Evolutionary conservation across 2,797 vertebrate species (phyloP), one percentile per base, ranked within the genome.

Genomic region (Etheostoma nigrum): DNA sequence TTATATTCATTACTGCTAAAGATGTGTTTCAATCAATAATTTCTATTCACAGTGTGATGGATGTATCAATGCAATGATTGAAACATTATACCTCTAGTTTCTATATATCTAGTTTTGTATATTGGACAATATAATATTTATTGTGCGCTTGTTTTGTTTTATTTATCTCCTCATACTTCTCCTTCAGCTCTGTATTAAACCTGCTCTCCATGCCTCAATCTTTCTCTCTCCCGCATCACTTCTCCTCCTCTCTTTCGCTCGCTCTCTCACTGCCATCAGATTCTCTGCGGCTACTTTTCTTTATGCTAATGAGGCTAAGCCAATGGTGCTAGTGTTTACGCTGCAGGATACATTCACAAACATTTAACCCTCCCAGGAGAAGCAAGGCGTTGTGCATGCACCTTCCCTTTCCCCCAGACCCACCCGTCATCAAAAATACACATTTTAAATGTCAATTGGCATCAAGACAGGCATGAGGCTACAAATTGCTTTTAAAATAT

Each of bases 231-330:
- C 33, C 36, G 63, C 52, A 61, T 55, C 45, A 47, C 51, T 47
- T 44, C 33, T 58, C 49, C 48, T 45, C 64, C 4, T 40, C 45
- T 70, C 52, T 12, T 67, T 58, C 14, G 10, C 49, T 19, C 21
- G 4, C 49, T 54, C 59, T 58, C 68, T 63, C 67, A 54, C 60
- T 64, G 45, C 67, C 59, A 51, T 72, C 76, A 66, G 70, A 88
- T 79, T 89, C 92, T 93, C 92, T 49, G 44, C 81, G 86, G 94
- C 93, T 81, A 90, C 72, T 85, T 91, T 92, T 93, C 91, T 64
- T 85, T 81, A 92, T 91, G 92, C 87, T 92, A 91, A 93, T 87
- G 85, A 91, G 85, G 85, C 74, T 88, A 90, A 92, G 92, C 88
- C 84, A 30, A 85, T 79, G 80, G 91, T 93, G 72, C 72, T 90